phyloP scores from a whole-genome alignment of 2,888 invertebrate species.

The Coelinius sp. region DNA sequence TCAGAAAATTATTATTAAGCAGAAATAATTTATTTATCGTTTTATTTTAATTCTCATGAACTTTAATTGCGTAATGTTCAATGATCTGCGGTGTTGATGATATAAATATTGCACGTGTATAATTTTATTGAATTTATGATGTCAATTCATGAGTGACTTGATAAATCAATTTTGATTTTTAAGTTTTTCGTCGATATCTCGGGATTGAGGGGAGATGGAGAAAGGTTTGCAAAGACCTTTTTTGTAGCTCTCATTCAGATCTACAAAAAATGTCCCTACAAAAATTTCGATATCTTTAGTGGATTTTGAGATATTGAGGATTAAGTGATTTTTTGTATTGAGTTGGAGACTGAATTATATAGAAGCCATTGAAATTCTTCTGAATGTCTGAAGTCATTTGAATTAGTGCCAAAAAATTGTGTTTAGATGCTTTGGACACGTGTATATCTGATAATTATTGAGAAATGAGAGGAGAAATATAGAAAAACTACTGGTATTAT shows the following conservation, averaged over 20 bases:
- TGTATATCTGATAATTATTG: conserved; percentile 2
- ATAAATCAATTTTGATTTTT: background rate
- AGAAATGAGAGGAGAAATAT: background rate
- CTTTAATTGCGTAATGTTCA: background rate
- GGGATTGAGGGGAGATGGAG: too few species aligned
- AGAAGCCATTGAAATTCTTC: conserved; percentile 19
- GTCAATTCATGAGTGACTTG: background rate
- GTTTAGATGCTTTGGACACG: background rate
- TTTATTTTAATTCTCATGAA: background rate
- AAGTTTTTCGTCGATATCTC: too few species aligned
- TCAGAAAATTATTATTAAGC: background rate
- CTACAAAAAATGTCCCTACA: too few species aligned
- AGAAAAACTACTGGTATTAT: background rate
- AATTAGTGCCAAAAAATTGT: conserved; percentile 8
- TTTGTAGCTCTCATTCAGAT: too few species aligned
- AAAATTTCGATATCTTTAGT: too few species aligned
- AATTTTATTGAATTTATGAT: background rate
- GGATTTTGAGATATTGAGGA: too few species aligned
- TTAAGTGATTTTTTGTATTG: too few species aligned
- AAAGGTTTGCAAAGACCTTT: too few species aligned
- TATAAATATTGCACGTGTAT: background rate
- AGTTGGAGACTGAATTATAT: background rate
- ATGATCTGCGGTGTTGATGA: background rate
- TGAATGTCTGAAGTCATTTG: background rate
- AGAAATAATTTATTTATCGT: background rate